These are phyloP conservation scores for Tenthredo distinguenda DNA, from an alignment of 2,888 invertebrate genomes.

Conservation along the genomic window DNA sequence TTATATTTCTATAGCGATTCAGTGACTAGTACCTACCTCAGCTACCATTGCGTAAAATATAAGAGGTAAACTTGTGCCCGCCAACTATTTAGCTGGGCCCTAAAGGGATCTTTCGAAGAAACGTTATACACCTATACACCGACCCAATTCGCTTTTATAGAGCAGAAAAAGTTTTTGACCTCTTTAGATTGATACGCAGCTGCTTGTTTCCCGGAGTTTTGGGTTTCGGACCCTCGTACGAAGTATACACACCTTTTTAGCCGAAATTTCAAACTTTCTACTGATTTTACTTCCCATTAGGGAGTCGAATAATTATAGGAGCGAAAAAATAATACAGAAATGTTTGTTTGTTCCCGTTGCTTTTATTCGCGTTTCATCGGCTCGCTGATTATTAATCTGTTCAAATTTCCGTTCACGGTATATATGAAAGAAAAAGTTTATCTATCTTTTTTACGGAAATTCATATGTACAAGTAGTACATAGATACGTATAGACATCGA, in stretches of 20 bases:
- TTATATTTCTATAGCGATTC: constrained; percentile 12
- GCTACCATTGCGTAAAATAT: neutral
- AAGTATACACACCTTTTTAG: neutral
- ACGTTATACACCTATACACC: neutral
- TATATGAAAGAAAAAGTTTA: neutral
- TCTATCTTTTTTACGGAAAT: constrained; percentile 4
- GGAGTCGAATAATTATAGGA: neutral
- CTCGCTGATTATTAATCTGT: neutral
- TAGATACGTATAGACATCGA: neutral
- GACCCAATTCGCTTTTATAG: neutral
- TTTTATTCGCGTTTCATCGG: neutral
- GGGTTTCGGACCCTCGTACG: neutral
- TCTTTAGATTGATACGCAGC: constrained; percentile 7
- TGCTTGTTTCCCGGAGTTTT: neutral
- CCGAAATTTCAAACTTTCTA: neutral
- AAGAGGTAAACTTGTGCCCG: neutral
- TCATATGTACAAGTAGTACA: neutral
- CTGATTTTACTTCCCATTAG: neutral
- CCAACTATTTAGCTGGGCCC: neutral
- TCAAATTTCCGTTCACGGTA: neutral
- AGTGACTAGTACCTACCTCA: neutral
- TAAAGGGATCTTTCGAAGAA: neutral
- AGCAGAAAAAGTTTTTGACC: neutral
- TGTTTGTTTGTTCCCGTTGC: neutral
- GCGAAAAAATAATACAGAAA: neutral